phyloP scores from a whole-genome alignment of 35 echinoderm and acorn worm species.

The Antedon bifida region DNA sequence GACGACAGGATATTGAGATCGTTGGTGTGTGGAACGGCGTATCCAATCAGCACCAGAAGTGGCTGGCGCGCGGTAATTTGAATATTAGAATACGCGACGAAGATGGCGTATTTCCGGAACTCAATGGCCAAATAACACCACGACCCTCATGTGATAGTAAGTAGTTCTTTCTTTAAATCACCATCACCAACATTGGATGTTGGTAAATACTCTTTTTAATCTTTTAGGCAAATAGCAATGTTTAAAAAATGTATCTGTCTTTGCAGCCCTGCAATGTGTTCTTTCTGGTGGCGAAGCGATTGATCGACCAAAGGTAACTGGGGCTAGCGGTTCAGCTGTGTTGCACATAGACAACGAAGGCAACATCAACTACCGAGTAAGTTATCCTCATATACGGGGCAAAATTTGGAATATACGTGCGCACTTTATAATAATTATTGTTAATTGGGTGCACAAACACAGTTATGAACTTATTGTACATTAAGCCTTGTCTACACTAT shows the following conservation, averaged over 20 bases:
- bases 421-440: not conserved
- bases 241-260: too few species aligned
- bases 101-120: not conserved
- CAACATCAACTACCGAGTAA: conserved; percentile 66
- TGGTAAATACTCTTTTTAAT: not conserved
- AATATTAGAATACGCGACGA: conserved; percentile 21
- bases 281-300: conserved; percentile 83
- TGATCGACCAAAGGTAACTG: conserved; percentile 45
- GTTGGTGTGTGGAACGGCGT: conserved; percentile 28
- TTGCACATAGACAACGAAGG: conserved; percentile 59
- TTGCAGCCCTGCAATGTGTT: conserved; percentile 69
- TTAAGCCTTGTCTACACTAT: too few species aligned
- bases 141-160: conserved; percentile 79
- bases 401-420: not conserved
- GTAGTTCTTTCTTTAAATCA: not conserved
- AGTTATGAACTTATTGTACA: too few species aligned
- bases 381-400: not conserved
- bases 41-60: conserved; percentile 31
- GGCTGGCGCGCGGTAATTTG: conserved; percentile 38
- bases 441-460: not conserved
- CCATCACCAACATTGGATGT: not conserved
- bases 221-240: not conserved
- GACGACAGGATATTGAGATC: conserved; percentile 26
- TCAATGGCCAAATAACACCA: conserved; percentile 59
- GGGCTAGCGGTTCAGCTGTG: conserved; percentile 81